A percentile compares a stretch with the other conserved stretches of the same genome.
Conservation (phyloP, 2,797 vertebrate genomes). For the Protosalanx chinensis region DNA sequence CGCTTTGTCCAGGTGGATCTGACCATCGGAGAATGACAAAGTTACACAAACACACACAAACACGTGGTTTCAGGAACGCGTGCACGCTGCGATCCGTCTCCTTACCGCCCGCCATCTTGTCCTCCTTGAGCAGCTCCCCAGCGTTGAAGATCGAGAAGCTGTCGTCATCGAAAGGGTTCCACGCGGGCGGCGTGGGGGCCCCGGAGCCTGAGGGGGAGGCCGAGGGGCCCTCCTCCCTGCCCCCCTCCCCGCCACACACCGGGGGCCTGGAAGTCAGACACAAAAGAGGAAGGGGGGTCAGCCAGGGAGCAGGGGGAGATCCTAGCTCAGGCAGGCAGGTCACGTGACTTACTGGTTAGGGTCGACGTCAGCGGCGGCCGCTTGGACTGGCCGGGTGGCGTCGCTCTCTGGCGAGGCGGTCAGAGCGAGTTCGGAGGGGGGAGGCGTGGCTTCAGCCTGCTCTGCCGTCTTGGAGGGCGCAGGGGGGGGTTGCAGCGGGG, state of each 20-base stretch:
- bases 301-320: neutral
- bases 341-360: constrained; percentile 81
- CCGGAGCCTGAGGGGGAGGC: constrained; percentile 29
- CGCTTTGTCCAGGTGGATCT: constrained; percentile 78
- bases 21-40: neutral
- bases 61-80: neutral
- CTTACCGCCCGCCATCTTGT: constrained; percentile 79
- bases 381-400: constrained; percentile 82
- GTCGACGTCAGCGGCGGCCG: constrained; percentile 77
- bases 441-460: constrained; percentile 77
- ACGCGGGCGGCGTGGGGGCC: constrained; percentile 71
- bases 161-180: constrained; percentile 97
- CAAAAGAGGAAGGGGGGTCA: neutral
- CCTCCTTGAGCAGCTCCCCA: constrained; percentile 85
- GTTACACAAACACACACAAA: neutral
- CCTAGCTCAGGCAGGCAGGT: neutral
- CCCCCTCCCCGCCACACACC: constrained; percentile 67
- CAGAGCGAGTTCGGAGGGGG: constrained; percentile 83
- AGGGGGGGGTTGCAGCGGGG: constrained; percentile 83
- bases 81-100: neutral
- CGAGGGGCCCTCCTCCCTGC: constrained; percentile 22
- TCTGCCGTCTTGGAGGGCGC: constrained; percentile 86
- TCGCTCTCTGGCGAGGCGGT: constrained; percentile 78
- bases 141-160: constrained; percentile 89
- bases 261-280: constrained; percentile 73